phyloP scores from a whole-genome alignment of 2,797 vertebrate species.

The Alauda arvensis region DNA sequence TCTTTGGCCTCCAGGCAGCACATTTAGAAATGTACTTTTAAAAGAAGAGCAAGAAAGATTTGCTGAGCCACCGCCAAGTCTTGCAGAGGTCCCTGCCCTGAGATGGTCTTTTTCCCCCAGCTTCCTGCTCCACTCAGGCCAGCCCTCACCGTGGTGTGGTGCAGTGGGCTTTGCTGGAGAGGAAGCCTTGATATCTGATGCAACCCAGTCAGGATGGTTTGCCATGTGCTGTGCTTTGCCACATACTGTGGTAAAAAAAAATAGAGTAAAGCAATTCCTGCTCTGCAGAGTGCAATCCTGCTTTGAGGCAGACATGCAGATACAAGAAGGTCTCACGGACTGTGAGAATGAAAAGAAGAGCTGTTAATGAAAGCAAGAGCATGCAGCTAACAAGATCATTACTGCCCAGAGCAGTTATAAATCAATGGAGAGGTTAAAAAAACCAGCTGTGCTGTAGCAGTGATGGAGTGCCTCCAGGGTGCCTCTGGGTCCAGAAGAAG shows the following conservation, averaged over 20 bases:
- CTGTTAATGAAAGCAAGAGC: not conserved
- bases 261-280: not conserved
- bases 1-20: constrained; percentile 23
- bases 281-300: not conserved
- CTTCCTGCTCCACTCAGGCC: not conserved
- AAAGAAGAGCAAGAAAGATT: not conserved
- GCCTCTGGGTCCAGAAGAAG: not conserved
- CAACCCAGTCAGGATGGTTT: not conserved
- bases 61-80: not conserved
- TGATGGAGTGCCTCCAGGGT: not conserved
- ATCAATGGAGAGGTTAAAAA: not conserved
- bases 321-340: not conserved
- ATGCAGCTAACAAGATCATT: not conserved
- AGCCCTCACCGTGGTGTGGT: not conserved
- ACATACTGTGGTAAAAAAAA: rapidly evolving
- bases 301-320: not conserved
- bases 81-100: not conserved
- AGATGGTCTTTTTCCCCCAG: not conserved
- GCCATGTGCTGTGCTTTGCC: not conserved
- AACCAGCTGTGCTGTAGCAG: not conserved
- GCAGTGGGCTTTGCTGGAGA: not conserved
- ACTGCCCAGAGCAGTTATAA: not conserved
- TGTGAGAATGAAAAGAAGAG: not conserved
- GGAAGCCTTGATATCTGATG: not conserved
- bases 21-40: constrained; percentile 40